Base-by-base conservation (phyloP, 2,797 vertebrate genomes). In the Columba guinea region DNA sequence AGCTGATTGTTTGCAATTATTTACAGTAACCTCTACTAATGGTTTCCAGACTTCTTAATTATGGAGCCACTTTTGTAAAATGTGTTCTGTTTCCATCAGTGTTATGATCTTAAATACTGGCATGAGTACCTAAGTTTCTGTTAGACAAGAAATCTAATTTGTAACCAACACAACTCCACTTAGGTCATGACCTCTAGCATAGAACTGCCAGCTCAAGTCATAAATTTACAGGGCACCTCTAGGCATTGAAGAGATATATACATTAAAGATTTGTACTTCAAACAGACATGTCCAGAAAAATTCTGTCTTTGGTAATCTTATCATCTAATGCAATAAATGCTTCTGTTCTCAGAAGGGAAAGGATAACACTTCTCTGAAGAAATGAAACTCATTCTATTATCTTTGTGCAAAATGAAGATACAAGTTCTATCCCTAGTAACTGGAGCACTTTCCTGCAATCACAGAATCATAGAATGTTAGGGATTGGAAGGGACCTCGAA, bases 221-320 rank as follows among this genome's bases (percentile, higher is more conserved):
- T 37, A 75, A 79, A 74, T 89, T 84, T 63, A 77, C 23, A 83
- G 37, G 51, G 8, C 46, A 87, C 15, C 68, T 94, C 37, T 70
- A 84, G 56, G 55, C 44, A 15, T 34, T 48, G 51, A 67, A 88
- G 35, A 81, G 11, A 80, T 69, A 55, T 0, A 13, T 52, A 30
- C 28, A 81, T 91, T 75, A 96, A 94, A 85, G 56, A 19, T 90
- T 35, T 81, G 30, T 51, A 91, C 64, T 74, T 87, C 70, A 92
- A 59, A 77, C 21, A 84, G 37, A 64, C 5, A 30, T 76, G 21
- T 74, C 41, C 62, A 85, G 70, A 87, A 90, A 94, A 84, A 49
- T 5, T 55, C 44, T 81, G 35, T 79, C 56, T 93, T 60, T 65
- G 85, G 34, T 41, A 91, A 94, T 87, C 68, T 81, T 26, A 68